A percentile compares a stretch with the other conserved stretches of the same genome.
Conservation (phyloP, 2,797 vertebrate genomes). For the Labeo calbasu region DNA sequence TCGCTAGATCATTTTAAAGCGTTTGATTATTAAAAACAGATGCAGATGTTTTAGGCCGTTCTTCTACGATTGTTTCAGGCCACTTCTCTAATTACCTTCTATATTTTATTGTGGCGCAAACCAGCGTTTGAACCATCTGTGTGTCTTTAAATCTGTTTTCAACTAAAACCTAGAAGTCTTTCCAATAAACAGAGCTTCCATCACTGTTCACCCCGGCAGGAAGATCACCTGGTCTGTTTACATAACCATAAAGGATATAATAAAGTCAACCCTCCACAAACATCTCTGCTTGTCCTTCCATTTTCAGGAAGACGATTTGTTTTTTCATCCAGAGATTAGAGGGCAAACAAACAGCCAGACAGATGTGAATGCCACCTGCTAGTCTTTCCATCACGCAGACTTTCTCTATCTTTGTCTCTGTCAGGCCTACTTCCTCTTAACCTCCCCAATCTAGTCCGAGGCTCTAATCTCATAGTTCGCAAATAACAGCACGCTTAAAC, state of each 20-base stretch:
- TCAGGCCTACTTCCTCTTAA: constrained; percentile 76
- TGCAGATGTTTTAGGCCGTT: not conserved
- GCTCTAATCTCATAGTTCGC: constrained; percentile 88
- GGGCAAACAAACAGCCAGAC: constrained; percentile 80
- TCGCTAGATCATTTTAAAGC: not conserved
- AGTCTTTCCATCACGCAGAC: constrained; percentile 71
- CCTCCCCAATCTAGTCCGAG: constrained; percentile 83
- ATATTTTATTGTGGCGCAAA: not conserved
- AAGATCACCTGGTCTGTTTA: constrained; percentile 71
- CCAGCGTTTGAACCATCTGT: not conserved
- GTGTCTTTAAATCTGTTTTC: constrained; percentile 23
- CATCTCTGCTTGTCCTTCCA: constrained; percentile 55
- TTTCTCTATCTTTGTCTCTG: constrained; percentile 72
- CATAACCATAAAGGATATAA: constrained; percentile 72
- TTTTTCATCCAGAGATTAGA: constrained; percentile 75
- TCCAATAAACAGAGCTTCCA: constrained; percentile 59
- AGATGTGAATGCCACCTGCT: constrained; percentile 83
- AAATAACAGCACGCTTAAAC: constrained; percentile 86
- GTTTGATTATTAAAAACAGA: not conserved
- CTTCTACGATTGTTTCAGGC: not conserved
- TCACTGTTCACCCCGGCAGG: constrained; percentile 69
- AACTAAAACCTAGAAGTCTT: constrained; percentile 2
- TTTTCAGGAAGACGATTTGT: constrained; percentile 65
- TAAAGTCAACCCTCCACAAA: constrained; percentile 72
- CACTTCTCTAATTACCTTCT: not conserved